Evolutionary conservation across 2,113 vertebrate species (phyloP), one percentile per base, ranked within the genome.

Genomic region (Pyrgilauda ruficollis): DNA sequence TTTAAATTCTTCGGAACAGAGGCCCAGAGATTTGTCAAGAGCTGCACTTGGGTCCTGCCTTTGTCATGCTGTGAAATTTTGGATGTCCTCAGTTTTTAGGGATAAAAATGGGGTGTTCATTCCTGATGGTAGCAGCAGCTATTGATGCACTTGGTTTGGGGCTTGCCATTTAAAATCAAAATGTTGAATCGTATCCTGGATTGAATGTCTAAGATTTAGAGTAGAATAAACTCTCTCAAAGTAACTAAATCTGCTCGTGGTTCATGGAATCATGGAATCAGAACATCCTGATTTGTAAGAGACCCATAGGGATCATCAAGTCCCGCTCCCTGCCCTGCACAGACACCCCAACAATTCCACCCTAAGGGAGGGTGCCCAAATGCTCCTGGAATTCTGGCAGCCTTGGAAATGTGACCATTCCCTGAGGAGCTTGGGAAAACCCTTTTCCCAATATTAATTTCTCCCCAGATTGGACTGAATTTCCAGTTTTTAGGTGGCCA

Each of bases 161-260:
- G 15, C 14, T 74, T 53, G 20, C 35, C 6, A n/a, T 19, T 31
- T 43, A 39, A 47, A 77, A 41, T 20, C 10, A 11, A 13, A 62
- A 26, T 0, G 0, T 21, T 43, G 7, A 35, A 4, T 59, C 0
- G 0, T 28, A 24, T 39, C 24, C 64, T 59, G 63, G 13, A 7
- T 3, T 35, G 15, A 13, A 22, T 17, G 8, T 31, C 6, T 23
- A 26, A 67, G 26, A 35, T 7, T 16, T 9, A 23, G 37, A 41
- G 22, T 7, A 50, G 50, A 66, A 28, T 1, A 66, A 80, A 1
- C 8, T 8, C 16, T 47, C 56, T 50, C 20, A 1, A 81, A 78
- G 20, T 9, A 24, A 2, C 21, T 8, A 2, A 56, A 68, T 64
- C 47, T 75, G 28, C 52, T 44, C 17, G 0, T 7, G 16, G 37